phyloP scores from a whole-genome alignment of 1,140 invertebrate species.

The Tribolium madens region DNA sequence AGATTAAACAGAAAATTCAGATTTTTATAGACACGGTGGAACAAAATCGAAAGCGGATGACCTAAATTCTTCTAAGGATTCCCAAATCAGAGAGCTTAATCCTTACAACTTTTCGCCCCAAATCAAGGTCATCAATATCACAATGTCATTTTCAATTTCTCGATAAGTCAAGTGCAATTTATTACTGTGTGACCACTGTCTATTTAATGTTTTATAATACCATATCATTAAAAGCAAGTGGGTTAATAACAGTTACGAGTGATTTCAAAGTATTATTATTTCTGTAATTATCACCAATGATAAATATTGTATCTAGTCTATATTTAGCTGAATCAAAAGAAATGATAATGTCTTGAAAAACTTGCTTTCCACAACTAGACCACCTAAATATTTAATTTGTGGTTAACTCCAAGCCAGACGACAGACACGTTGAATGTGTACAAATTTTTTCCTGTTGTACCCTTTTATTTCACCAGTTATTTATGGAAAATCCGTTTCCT shows the following conservation, averaged over 20 bases:
- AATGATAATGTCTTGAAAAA: not conserved
- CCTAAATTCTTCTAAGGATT: constrained; percentile 13
- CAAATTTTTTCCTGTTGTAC: constrained; percentile 8
- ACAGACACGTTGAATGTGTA: not conserved
- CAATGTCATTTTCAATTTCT: not conserved
- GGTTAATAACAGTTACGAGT: constrained; percentile 10
- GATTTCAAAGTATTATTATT: not conserved
- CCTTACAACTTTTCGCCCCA: not conserved
- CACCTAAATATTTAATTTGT: constrained; percentile 1
- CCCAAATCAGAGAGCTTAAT: not conserved
- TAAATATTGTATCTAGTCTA: not conserved
- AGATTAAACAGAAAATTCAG: not conserved
- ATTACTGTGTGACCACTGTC: not conserved
- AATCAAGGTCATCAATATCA: not conserved
- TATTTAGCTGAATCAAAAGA: not conserved
- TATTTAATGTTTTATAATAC: not conserved
- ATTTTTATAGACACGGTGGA: not conserved
- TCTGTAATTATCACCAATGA: not conserved
- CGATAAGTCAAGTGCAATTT: constrained; percentile 9
- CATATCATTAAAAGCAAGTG: not conserved
- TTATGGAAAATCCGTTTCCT: constrained; percentile 19
- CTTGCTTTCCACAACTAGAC: not conserved
- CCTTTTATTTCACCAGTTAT: constrained; percentile 4
- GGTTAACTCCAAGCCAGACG: not conserved
- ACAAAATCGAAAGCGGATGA: constrained; percentile 4